A percentile compares a stretch with the other conserved stretches of the same genome.
Conservation (phyloP, 2,888 invertebrate species). For the Creontiades dilutus region DNA sequence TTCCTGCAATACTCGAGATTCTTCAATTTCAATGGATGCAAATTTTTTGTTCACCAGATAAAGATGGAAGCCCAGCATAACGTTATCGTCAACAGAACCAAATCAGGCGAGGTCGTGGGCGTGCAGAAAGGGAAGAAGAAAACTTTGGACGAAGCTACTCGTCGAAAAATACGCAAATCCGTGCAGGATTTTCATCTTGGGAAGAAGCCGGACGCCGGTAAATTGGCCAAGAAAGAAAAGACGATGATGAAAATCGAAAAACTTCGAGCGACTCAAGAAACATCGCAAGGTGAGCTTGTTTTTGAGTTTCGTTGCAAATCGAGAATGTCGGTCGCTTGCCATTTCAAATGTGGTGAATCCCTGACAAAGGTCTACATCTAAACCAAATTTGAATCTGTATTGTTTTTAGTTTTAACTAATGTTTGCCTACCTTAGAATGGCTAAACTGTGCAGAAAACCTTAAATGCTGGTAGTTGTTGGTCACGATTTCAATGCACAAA, state of each 20-base stretch:
- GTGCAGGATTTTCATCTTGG: conserved; percentile 32
- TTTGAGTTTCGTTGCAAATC: no score
- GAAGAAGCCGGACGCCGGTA: conserved; percentile 48
- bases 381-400: no score
- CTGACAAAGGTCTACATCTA: no score
- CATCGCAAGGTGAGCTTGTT: conserved; percentile 32
- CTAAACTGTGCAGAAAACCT: no score
- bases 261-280: not conserved
- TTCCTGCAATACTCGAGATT: no score
- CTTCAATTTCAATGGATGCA: no score
- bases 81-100: conserved; percentile 82
- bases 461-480: no score
- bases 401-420: no score
- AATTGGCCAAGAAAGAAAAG: conserved; percentile 53
- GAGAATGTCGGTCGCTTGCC: no score
- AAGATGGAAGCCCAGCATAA: conserved; percentile 74
- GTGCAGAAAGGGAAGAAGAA: conserved; percentile 65
- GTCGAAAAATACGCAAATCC: conserved; percentile 75
- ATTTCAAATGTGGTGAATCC: no score
- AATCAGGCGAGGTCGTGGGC: conserved; percentile 79
- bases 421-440: no score
- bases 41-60: conserved; percentile 60
- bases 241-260: conserved; percentile 16
- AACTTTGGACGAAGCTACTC: not conserved
- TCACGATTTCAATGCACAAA: no score